These are phyloP conservation scores for Ericerus pela DNA, from an alignment of 1,140 invertebrate genomes.

Conservation along the genomic window DNA sequence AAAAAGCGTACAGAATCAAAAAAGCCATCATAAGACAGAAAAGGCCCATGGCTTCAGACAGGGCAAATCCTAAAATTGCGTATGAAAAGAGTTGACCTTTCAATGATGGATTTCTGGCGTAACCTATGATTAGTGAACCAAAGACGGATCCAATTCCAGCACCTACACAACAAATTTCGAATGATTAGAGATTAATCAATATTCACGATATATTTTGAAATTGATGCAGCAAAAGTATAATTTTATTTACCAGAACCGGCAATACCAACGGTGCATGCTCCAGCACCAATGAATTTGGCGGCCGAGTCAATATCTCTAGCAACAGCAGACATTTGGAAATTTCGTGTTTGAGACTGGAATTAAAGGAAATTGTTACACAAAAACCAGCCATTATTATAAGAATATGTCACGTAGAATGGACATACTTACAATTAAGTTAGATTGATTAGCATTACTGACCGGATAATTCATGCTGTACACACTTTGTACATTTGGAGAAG, in stretches of 20 bases:
- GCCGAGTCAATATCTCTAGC: constrained; percentile 97
- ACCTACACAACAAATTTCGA: too few relatives aligned
- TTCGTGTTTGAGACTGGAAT: constrained; percentile 44
- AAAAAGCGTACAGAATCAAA: constrained; percentile 97
- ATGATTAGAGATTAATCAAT: too few relatives aligned
- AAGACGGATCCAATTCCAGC: constrained; percentile 99
- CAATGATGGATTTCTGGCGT: constrained; percentile 96
- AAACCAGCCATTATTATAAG: too few relatives aligned
- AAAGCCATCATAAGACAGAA: constrained; percentile 99
- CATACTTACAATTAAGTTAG: too few relatives aligned
- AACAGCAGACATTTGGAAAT: constrained; percentile 82
- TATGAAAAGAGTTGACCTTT: constrained; percentile 99
- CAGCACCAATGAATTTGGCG: constrained; percentile 99
- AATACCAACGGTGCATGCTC: constrained; percentile 97
- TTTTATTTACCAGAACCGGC: constrained; percentile 80
- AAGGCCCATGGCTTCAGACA: constrained; percentile 99
- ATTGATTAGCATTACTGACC: too few relatives aligned
- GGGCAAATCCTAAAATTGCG: constrained; percentile 96
- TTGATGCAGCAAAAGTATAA: not conserved
- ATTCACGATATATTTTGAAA: too few relatives aligned
- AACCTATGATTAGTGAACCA: constrained; percentile 97
- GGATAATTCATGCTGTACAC: too few relatives aligned
- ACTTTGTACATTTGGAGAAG: too few relatives aligned
- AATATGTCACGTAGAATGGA: too few relatives aligned
- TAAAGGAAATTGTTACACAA: too few relatives aligned